Percentiles rank a stretch among this genome's conserved stretches.
phyloP scores from a whole-genome alignment of 2,113 vertebrate genomes.

The Cariama cristata region DNA sequence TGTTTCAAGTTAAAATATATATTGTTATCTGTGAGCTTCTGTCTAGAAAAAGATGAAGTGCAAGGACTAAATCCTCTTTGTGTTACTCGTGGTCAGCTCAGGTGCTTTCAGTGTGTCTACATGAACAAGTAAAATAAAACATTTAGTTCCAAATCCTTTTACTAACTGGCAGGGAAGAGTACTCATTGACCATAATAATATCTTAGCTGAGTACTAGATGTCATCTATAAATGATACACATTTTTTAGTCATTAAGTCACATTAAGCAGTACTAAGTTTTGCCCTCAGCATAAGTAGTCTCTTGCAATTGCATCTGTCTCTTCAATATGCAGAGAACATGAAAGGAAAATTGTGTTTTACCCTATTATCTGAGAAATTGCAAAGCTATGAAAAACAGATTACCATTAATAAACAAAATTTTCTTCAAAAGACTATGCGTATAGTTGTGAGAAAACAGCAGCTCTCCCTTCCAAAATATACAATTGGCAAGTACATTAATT shows the following conservation, averaged over 20 bases:
- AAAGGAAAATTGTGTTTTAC: slow-evolving; percentile 59
- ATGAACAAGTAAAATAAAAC: slow-evolving; percentile 28
- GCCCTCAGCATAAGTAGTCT: slow-evolving; percentile 36
- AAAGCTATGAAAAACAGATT: slow-evolving; percentile 51
- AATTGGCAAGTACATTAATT: slow-evolving; percentile 42
- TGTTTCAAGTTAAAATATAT: not conserved
- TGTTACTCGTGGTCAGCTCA: not conserved
- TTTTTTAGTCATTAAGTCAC: slow-evolving; percentile 61
- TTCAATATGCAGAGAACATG: slow-evolving; percentile 41
- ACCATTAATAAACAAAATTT: slow-evolving; percentile 67
- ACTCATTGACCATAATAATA: slow-evolving; percentile 49
- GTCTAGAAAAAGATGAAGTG: not conserved
- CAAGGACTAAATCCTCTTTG: slow-evolving; percentile 10
- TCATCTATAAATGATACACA: slow-evolving; percentile 27
- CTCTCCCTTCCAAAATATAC: slow-evolving; percentile 31
- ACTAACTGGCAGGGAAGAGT: not conserved
- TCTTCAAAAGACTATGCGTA: slow-evolving; percentile 21
- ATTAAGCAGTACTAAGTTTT: slow-evolving; percentile 51
- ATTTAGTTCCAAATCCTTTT: slow-evolving; percentile 41
- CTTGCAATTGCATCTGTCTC: slow-evolving; percentile 51
- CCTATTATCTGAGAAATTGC: slow-evolving; percentile 60
- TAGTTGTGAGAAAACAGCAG: slow-evolving; percentile 56
- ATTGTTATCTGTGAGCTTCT: not conserved
- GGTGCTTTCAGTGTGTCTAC: not conserved
- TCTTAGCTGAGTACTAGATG: slow-evolving; percentile 1